phyloP scores from a whole-genome alignment of 2,888 invertebrate genomes.

The Eilema depressum region DNA sequence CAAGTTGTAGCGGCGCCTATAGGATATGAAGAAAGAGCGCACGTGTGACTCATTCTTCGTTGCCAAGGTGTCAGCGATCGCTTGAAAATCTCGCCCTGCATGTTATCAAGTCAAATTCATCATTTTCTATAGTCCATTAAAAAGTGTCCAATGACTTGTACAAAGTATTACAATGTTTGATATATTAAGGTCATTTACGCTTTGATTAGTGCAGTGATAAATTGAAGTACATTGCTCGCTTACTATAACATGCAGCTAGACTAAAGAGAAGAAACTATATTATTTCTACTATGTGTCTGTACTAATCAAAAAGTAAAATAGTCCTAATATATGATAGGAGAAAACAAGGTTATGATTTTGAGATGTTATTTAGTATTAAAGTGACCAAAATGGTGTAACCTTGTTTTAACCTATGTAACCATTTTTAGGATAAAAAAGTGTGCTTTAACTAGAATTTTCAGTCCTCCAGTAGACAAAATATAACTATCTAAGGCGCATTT shows the following conservation, averaged over 20 bases:
- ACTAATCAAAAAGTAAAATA: neutral
- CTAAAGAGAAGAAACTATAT: too few relatives aligned
- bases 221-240: neutral
- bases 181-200: neutral
- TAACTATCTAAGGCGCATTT: neutral
- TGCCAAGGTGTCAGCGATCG: constrained; percentile 97
- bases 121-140: neutral
- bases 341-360: neutral
- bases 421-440: neutral
- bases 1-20: constrained; percentile 95
- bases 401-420: neutral
- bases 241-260: neutral
- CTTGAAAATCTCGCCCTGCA: constrained; percentile 94
- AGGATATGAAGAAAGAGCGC: constrained; percentile 96
- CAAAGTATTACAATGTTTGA: neutral
- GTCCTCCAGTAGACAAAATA: neutral
- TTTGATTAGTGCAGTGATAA: neutral
- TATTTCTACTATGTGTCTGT: neutral
- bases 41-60: constrained; percentile 98
- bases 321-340: neutral
- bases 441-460: neutral
- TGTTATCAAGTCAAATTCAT: neutral
- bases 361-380: neutral
- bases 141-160: neutral
- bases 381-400: neutral